Percentiles rank a stretch among this genome's conserved stretches.
phyloP scores from a whole-genome alignment of 2,888 invertebrate species.

The Myopa testacea region DNA sequence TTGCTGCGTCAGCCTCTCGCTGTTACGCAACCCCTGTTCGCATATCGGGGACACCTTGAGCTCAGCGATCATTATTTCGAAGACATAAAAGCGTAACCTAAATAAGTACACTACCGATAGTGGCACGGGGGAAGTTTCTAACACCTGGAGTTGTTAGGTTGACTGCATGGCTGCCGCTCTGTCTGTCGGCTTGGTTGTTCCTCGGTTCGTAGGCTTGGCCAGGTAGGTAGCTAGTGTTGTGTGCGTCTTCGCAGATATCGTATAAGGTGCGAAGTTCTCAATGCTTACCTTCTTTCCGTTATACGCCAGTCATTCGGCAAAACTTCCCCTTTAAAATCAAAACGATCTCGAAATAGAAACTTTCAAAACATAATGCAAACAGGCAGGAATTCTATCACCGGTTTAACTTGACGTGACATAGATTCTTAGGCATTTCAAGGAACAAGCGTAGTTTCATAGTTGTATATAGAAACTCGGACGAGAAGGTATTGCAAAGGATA shows the following conservation, averaged over 20 bases:
- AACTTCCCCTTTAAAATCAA: constrained; percentile 16
- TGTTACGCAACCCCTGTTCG: background rate
- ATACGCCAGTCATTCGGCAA: background rate
- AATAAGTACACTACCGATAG: constrained; percentile 30
- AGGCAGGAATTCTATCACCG: background rate
- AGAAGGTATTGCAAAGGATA: background rate
- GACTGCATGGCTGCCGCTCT: background rate
- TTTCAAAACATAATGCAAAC: background rate
- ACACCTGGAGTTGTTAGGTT: constrained; percentile 44
- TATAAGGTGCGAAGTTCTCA: background rate
- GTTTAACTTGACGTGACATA: background rate
- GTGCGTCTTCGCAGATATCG: background rate
- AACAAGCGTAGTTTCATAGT: background rate
- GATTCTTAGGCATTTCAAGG: background rate
- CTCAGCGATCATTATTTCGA: constrained; percentile 5
- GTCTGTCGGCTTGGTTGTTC: constrained; percentile 1
- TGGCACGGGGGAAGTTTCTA: constrained; percentile 47
- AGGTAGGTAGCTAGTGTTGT: background rate
- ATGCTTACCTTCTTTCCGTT: background rate
- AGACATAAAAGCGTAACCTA: background rate
- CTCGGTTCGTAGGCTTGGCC: background rate
- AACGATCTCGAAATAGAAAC: background rate
- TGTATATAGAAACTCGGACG: no score
- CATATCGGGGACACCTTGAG: constrained; percentile 24
- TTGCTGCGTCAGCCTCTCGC: background rate